Conservation (phyloP, 1,140 invertebrate genomes). For the Calliopsis andreniformis region DNA sequence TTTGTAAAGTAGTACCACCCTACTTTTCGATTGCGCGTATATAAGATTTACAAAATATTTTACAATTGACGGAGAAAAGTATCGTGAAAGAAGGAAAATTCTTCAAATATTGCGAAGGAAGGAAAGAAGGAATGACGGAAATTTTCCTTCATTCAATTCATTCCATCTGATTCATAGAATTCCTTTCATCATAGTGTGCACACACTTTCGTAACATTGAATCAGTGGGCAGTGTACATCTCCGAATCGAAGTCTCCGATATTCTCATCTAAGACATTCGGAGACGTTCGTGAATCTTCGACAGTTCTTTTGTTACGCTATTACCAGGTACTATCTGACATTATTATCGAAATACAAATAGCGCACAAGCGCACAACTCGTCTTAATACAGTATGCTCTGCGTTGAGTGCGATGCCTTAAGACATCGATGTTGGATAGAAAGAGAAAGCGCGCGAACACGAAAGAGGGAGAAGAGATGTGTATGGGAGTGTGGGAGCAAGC, state of each 20-base stretch:
- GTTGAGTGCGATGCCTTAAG: no score
- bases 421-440: not conserved
- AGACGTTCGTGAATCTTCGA: conserved; percentile 22
- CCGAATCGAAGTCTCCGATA: no score
- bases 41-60: no score
- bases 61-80: no score
- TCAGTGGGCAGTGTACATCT: no score
- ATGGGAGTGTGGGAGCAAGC: not conserved
- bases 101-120: not conserved
- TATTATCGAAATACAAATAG: no score
- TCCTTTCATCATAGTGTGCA: not conserved
- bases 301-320: not conserved
- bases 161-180: not conserved
- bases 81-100: no score
- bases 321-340: no score
- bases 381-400: no score
- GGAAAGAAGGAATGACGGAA: not conserved
- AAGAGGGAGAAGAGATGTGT: not conserved
- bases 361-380: no score
- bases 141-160: not conserved
- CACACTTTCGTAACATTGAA: not conserved
- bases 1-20: no score
- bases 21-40: no score
- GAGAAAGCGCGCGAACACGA: not conserved
- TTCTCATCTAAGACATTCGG: conserved; percentile 8